Percentiles rank a stretch among this genome's conserved stretches.
phyloP scores from a whole-genome alignment of 2,113 vertebrate species.

The Heterotis niloticus region DNA sequence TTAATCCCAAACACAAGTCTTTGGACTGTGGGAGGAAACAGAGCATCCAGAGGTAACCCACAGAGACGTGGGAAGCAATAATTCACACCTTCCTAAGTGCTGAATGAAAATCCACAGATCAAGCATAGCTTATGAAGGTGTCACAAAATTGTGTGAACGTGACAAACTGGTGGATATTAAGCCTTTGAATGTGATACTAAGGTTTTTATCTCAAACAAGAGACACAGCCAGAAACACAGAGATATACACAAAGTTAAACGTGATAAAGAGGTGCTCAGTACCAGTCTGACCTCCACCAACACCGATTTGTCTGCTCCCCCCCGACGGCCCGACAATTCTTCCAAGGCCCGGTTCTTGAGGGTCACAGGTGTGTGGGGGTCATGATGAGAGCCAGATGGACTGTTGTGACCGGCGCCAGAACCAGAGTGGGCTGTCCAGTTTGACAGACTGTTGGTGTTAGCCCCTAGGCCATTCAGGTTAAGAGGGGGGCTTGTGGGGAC shows the following conservation, averaged over 20 bases:
- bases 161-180: no score
- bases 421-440: constrained; percentile 65
- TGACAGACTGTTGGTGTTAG: constrained; percentile 57
- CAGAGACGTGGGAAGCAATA: no score
- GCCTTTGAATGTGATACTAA: no score
- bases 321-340: constrained; percentile 75
- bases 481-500: constrained; percentile 79
- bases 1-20: no score
- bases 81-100: no score
- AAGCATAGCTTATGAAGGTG: no score
- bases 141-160: no score
- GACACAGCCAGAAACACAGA: constrained; percentile 3
- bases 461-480: constrained; percentile 75
- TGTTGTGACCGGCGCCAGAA: constrained; percentile 54
- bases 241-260: constrained; percentile 9
- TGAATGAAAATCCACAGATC: no score
- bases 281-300: constrained; percentile 82
- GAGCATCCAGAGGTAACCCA: no score
- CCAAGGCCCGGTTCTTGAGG: constrained; percentile 73
- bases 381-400: constrained; percentile 55
- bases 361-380: constrained; percentile 70
- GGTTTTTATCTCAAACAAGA: not conserved
- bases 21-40: no score
- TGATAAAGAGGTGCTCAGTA: constrained; percentile 22
- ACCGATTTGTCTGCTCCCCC: constrained; percentile 79